These are phyloP conservation scores for Chionis minor DNA, from an alignment of 2,113 vertebrate species.

Conservation along the genomic window DNA sequence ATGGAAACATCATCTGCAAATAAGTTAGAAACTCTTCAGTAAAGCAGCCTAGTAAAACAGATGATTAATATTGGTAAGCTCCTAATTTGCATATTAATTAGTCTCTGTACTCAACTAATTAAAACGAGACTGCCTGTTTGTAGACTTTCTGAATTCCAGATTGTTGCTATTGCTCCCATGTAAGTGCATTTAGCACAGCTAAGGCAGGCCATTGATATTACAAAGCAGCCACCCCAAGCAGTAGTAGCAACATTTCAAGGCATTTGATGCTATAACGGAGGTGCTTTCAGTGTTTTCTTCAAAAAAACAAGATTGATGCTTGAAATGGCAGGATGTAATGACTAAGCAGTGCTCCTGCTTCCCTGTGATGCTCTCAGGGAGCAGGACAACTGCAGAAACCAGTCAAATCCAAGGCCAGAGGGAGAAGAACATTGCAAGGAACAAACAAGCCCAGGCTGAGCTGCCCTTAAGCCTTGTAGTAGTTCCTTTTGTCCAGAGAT, in stretches of 20 bases:
- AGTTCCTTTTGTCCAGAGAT: neutral
- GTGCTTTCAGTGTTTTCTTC: neutral
- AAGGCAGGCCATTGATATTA: neutral
- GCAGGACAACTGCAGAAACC: neutral
- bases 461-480: neutral
- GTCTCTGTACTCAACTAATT: slow-evolving; percentile 80
- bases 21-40: slow-evolving; percentile 73
- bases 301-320: neutral
- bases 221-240: neutral
- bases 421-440: neutral
- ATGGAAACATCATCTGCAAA: slow-evolving; percentile 76
- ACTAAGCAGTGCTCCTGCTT: neutral
- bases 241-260: neutral
- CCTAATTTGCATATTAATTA: slow-evolving; percentile 82
- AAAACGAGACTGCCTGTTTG: slow-evolving; percentile 66
- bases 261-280: neutral
- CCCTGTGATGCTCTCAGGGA: neutral
- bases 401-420: neutral
- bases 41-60: slow-evolving; percentile 76
- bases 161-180: slow-evolving; percentile 38
- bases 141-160: slow-evolving; percentile 68
- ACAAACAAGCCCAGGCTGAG: neutral
- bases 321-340: neutral
- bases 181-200: slow-evolving; percentile 15
- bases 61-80: slow-evolving; percentile 81